phyloP scores from a whole-genome alignment of 2,888 invertebrate species.

The Boloria euphrosyne region DNA sequence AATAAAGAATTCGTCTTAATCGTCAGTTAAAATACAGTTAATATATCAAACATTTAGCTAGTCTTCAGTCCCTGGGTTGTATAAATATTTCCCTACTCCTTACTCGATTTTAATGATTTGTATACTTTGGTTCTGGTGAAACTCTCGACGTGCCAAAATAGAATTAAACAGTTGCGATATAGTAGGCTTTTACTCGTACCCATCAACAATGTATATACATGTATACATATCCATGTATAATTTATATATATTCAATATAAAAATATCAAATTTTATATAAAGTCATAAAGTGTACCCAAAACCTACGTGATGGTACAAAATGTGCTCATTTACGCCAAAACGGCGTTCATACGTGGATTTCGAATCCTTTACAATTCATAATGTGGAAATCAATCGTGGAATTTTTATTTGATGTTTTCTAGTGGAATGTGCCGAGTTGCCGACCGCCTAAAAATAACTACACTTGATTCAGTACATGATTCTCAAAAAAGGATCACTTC shows the following conservation, averaged over 20 bases:
- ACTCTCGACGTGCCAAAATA: conserved; percentile 81
- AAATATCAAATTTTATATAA: conserved; percentile 83
- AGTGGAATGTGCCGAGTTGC: conserved; percentile 82
- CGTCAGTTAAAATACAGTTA: conserved; percentile 80
- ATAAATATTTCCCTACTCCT: conserved; percentile 82
- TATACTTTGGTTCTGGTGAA: conserved; percentile 83
- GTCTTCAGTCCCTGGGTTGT: conserved; percentile 82
- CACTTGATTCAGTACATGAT: conserved; percentile 78
- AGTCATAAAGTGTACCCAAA: conserved; percentile 83
- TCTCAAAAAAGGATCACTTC: conserved; percentile 81
- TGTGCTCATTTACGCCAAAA: conserved; percentile 74
- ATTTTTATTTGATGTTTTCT: conserved; percentile 75
- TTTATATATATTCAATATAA: conserved; percentile 83
- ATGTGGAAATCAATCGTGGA: conserved; percentile 80
- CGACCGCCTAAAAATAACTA: conserved; percentile 81
- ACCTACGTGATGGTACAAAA: conserved; percentile 82
- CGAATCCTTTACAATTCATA: conserved; percentile 75
- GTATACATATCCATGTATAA: conserved; percentile 82
- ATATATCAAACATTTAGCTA: conserved; percentile 82
- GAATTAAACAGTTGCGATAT: conserved; percentile 82
- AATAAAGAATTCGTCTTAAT: conserved; percentile 76
- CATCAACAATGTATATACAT: conserved; percentile 82
- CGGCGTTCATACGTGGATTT: conserved; percentile 74
- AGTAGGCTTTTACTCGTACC: conserved; percentile 79
- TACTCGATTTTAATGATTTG: conserved; percentile 81